Evolutionary conservation across 2,797 vertebrate species (phyloP).

Genomic region (Amblyraja radiata): DNA sequence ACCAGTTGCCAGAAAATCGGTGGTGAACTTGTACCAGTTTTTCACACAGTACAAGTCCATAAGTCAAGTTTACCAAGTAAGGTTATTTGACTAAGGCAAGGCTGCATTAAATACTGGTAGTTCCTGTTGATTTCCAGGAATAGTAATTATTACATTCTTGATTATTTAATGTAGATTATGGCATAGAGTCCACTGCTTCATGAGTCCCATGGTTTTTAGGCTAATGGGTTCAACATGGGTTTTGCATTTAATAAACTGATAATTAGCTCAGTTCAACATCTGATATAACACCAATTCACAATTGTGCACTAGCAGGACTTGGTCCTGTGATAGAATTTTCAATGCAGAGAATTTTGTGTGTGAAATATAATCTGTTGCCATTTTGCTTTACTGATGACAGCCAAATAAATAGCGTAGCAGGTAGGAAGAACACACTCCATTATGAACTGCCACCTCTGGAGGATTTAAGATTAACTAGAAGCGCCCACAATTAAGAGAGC

Average conservation of each 20-base stretch:
- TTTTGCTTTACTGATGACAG: background rate
- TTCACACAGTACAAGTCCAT: background rate
- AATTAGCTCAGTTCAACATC: background rate
- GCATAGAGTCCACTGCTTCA: background rate
- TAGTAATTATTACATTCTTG: background rate
- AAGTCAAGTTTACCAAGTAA: background rate
- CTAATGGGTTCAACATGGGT: background rate
- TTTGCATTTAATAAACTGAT: background rate
- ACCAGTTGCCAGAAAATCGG: no score
- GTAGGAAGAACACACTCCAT: background rate
- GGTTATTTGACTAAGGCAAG: constrained; percentile 15
- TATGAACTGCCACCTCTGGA: background rate
- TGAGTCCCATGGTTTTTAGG: background rate
- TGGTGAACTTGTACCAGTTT: background rate
- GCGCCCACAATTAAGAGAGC: background rate
- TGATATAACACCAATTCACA: background rate
- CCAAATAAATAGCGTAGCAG: background rate
- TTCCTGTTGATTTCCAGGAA: background rate
- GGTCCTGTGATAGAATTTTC: background rate
- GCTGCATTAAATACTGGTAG: background rate
- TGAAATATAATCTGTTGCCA: background rate
- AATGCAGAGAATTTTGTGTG: background rate
- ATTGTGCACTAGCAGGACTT: background rate
- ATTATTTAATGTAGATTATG: background rate
- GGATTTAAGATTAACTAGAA: background rate